Conservation (phyloP, 2,797 vertebrate genomes). For the Melanotaenia pygmaea region DNA sequence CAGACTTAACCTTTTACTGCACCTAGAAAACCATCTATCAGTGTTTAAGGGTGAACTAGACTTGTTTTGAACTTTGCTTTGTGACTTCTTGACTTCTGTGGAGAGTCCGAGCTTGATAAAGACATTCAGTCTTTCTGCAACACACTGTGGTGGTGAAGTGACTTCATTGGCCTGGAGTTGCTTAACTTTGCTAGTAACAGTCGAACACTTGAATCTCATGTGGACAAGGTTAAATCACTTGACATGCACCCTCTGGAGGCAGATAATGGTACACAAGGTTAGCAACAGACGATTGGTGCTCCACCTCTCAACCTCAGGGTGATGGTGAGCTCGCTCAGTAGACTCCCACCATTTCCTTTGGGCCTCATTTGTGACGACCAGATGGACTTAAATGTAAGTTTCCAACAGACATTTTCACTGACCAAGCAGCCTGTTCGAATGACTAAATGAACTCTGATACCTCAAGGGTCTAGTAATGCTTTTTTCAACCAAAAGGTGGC, state of each 20-base stretch:
- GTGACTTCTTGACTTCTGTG: constrained; percentile 18
- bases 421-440: constrained; percentile 26
- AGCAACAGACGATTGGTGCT: constrained; percentile 39
- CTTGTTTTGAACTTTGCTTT: constrained; percentile 29
- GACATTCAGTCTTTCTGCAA: constrained; percentile 1
- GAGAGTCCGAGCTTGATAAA: neutral
- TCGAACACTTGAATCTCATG: constrained; percentile 34
- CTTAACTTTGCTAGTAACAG: constrained; percentile 40
- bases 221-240: constrained; percentile 43
- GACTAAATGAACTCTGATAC: constrained; percentile 52
- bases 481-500: constrained; percentile 22
- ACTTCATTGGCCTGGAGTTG: constrained; percentile 20
- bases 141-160: constrained; percentile 4
- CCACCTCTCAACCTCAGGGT: constrained; percentile 61
- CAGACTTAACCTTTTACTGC: constrained; percentile 26
- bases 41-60: constrained; percentile 17
- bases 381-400: constrained; percentile 50
- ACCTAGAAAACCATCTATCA: constrained; percentile 18
- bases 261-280: constrained; percentile 45
- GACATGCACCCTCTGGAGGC: constrained; percentile 41
- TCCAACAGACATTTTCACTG: constrained; percentile 48
- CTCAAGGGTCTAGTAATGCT: constrained; percentile 29
- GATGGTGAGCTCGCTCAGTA: constrained; percentile 7
- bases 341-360: constrained; percentile 37
- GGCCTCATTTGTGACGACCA: constrained; percentile 72